A percentile compares a stretch with the other conserved stretches of the same genome.
phyloP scores from a whole-genome alignment of 2,888 invertebrate genomes.

The Helicoverpa assulta region DNA sequence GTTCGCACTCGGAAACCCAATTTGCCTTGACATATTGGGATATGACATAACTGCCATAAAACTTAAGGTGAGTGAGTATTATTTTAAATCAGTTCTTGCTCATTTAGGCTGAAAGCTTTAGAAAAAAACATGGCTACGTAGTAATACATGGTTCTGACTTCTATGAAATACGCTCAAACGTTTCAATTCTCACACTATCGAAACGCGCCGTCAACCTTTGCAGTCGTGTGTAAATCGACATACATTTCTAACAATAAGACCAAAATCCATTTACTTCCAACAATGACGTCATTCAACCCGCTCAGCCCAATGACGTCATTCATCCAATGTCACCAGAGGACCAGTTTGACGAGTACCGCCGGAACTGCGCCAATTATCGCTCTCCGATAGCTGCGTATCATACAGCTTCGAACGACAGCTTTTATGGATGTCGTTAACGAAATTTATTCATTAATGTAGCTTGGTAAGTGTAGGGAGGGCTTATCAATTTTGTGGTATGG shows the following conservation, averaged over 20 bases:
- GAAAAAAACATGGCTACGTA: background rate
- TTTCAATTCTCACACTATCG: too few species aligned
- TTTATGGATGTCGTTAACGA: constrained; percentile 32
- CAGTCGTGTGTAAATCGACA: too few species aligned
- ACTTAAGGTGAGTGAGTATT: too few species aligned
- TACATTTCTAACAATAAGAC: background rate
- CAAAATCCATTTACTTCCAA: background rate
- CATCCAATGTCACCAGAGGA: constrained; percentile 31
- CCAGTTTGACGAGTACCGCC: constrained; percentile 43
- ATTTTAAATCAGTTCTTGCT: too few species aligned
- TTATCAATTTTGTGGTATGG: background rate
- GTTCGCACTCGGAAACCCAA: too few species aligned
- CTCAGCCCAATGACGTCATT: constrained; percentile 39
- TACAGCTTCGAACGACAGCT: constrained; percentile 21
- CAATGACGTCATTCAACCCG: constrained; percentile 20
- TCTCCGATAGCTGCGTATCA: constrained; percentile 40
- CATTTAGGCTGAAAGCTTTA: background rate
- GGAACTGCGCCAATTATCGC: constrained; percentile 53
- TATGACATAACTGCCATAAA: too few species aligned
- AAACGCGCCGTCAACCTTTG: too few species aligned
- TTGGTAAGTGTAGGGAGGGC: background rate
- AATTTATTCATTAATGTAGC: constrained; percentile 27
- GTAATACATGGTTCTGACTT: too few species aligned
- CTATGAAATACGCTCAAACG: too few species aligned
- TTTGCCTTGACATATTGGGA: too few species aligned